These are phyloP conservation scores for Mythimna vitellina DNA, from an alignment of 2,888 invertebrate species.

Conservation along the genomic window DNA sequence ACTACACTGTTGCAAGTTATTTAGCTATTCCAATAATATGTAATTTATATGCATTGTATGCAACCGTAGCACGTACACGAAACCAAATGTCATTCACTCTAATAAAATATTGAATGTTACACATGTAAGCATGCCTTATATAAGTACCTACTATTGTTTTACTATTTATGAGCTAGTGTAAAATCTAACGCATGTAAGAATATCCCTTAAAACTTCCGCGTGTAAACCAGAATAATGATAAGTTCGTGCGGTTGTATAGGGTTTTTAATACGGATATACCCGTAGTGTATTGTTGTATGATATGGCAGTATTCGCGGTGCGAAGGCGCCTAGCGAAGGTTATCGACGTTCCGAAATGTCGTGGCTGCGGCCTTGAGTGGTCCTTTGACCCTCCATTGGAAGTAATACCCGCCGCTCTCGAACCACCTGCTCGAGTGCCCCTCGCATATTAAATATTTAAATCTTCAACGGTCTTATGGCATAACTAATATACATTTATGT, in stretches of 20 bases:
- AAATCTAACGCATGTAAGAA: conserved; percentile 34
- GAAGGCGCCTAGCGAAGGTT: conserved; percentile 80
- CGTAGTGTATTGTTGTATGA: conserved; percentile 33
- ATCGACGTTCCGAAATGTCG: conserved; percentile 82
- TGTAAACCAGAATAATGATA: conserved; percentile 4
- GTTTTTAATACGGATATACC: conserved; percentile 26
- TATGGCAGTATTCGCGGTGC: conserved; percentile 53
- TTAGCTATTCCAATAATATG: conserved; percentile 46
- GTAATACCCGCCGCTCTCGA: conserved; percentile 75
- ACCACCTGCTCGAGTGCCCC: conserved; percentile 85
- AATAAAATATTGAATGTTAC: conserved; percentile 52
- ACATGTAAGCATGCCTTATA: conserved; percentile 39
- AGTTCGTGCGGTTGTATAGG: conserved; percentile 10
- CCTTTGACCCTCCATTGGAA: conserved; percentile 84
- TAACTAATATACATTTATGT: conserved; percentile 34
- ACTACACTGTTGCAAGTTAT: conserved; percentile 50
- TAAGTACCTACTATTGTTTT: conserved; percentile 33
- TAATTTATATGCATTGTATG: conserved; percentile 51
- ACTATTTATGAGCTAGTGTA: conserved; percentile 28
- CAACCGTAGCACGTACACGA: conserved; percentile 42
- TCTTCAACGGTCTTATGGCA: conserved; percentile 63
- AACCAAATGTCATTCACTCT: conserved; percentile 51
- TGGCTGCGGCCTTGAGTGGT: conserved; percentile 83
- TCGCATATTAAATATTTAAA: conserved; percentile 67
- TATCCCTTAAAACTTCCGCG: conserved; percentile 44